Percentiles rank a stretch among this genome's conserved stretches.
phyloP scores from a whole-genome alignment of 2,797 vertebrate species.

The Aphelocoma californica region DNA sequence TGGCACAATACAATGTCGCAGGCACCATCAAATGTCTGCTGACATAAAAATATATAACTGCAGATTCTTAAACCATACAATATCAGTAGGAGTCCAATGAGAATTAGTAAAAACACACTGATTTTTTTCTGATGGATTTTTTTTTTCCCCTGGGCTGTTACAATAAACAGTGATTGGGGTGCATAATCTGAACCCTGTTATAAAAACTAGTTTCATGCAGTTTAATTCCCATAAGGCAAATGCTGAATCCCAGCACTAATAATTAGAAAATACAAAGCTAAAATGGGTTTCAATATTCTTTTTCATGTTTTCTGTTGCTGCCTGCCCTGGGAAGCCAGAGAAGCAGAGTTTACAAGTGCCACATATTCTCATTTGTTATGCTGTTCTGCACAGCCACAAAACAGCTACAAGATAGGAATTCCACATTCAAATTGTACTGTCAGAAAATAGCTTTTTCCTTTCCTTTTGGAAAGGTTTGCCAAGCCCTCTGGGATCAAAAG shows the following conservation, averaged over 20 bases:
- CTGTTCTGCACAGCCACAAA: neutral
- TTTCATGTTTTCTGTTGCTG: neutral
- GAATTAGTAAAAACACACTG: neutral
- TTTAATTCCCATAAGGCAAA: neutral
- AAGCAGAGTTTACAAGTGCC: neutral
- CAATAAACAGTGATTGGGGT: neutral
- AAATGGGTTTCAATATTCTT: neutral
- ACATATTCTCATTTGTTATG: neutral
- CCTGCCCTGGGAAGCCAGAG: neutral
- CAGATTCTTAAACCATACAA: neutral
- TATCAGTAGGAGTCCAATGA: neutral
- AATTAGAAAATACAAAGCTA: slow-evolving; percentile 17
- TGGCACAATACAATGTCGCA: neutral
- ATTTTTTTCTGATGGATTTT: neutral
- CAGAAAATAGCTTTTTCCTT: neutral
- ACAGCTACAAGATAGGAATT: neutral
- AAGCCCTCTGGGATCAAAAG: neutral
- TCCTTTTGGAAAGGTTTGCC: neutral
- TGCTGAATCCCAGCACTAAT: neutral
- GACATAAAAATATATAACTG: neutral
- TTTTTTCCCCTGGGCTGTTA: neutral
- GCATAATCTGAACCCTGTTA: neutral
- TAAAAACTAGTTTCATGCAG: neutral
- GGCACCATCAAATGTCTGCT: neutral
- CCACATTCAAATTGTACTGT: neutral